Conservation (phyloP, 2,113 vertebrate genomes). For the Circaetus gallicus region DNA sequence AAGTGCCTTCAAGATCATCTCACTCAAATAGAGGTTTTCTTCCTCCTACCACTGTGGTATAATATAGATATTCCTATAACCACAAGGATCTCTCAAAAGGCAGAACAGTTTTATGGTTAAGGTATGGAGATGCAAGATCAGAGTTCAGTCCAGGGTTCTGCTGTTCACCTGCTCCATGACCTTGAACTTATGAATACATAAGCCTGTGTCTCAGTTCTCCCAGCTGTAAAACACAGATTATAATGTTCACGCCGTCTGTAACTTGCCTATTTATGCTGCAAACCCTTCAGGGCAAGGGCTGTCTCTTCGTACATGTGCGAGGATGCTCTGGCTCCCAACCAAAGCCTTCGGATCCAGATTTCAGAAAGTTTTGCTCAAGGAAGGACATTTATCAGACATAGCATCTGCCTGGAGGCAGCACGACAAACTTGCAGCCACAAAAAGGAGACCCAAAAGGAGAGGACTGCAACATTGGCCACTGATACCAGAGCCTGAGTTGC, state of each 20-base stretch:
- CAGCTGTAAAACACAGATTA: background rate
- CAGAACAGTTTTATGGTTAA: background rate
- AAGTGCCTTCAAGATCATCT: background rate
- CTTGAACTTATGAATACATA: background rate
- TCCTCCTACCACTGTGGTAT: background rate
- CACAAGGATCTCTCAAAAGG: background rate
- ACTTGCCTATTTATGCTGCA: background rate
- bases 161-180: background rate
- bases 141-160: background rate
- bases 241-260: background rate
- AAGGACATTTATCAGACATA: background rate
- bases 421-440: accelerated
- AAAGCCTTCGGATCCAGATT: background rate
- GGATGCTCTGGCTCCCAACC: background rate
- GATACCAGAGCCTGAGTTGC: background rate
- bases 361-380: background rate
- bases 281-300: background rate
- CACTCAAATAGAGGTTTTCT: background rate
- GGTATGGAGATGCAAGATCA: background rate
- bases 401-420: background rate
- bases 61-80: background rate
- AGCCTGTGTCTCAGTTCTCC: background rate
- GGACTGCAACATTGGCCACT: background rate
- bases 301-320: background rate
- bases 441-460: background rate